Percentiles rank a stretch among this genome's conserved stretches.
These are phyloP conservation scores for Elegia similella DNA, from an alignment of 2,888 invertebrate genomes.

Conservation along the genomic window DNA sequence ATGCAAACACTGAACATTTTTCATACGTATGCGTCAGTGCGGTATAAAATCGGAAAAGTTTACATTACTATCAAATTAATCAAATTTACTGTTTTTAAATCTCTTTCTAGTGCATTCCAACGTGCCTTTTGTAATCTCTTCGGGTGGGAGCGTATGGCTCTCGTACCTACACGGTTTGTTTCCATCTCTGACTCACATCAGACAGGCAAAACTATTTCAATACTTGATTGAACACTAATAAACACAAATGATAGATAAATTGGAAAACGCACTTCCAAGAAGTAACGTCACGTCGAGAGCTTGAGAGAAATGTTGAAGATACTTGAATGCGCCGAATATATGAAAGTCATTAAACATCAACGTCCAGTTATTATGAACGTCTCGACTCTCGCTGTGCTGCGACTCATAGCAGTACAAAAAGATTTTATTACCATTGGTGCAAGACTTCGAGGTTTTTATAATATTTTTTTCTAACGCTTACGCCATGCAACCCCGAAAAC, in stretches of 20 bases:
- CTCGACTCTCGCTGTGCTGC: too few relatives aligned
- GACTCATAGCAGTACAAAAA: too few relatives aligned
- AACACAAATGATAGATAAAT: constrained; percentile 16
- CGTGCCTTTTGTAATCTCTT: constrained; percentile 19
- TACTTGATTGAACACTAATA: constrained; percentile 21
- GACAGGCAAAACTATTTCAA: constrained; percentile 21
- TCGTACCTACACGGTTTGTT: constrained; percentile 26
- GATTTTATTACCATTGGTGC: too few relatives aligned
- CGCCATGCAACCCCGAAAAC: too few relatives aligned
- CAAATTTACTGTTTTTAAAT: constrained; percentile 25
- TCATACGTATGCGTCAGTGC: constrained; percentile 6
- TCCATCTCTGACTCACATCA: constrained; percentile 24
- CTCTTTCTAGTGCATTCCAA: constrained; percentile 21
- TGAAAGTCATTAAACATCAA: not conserved
- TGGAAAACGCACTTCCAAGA: not conserved
- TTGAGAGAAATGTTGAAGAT: not conserved
- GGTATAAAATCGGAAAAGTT: constrained; percentile 23
- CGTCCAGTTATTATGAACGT: not conserved
- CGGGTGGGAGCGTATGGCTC: constrained; percentile 5
- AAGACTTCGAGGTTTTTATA: too few relatives aligned
- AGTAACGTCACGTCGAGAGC: not conserved
- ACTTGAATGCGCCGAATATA: not conserved
- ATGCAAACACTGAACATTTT: constrained; percentile 13
- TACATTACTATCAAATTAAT: constrained; percentile 31
- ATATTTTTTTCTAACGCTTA: too few relatives aligned